These are phyloP conservation scores for Stylophora pistillata DNA, from an alignment of 64 coral and sea anemone species.

Conservation along the genomic window DNA sequence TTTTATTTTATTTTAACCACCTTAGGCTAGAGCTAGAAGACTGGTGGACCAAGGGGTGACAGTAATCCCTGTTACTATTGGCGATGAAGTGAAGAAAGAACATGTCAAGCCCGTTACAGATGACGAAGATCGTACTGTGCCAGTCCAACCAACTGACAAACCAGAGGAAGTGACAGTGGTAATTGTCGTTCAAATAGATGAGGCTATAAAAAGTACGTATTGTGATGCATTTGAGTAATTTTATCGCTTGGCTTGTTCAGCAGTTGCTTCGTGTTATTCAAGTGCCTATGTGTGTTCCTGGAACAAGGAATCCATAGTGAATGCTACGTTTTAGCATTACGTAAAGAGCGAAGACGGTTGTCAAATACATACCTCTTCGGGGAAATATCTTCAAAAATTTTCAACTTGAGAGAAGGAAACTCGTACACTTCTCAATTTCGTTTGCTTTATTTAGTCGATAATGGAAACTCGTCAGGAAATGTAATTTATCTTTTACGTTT, in stretches of 20 bases:
- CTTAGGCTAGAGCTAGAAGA: neutral
- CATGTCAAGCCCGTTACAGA: constrained; percentile 47
- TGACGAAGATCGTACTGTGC: constrained; percentile 27
- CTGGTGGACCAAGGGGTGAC: constrained; percentile 4
- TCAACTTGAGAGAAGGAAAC: too few species aligned
- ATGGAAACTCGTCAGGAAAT: too few species aligned
- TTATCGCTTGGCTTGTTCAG: too few species aligned
- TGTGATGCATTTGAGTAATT: too few species aligned
- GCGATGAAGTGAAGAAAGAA: constrained; percentile 15
- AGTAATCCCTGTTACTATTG: constrained; percentile 49
- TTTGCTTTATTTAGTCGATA: neutral
- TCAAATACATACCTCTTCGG: too few species aligned
- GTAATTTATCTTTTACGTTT: neutral
- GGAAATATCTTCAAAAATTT: too few species aligned
- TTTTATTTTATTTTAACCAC: neutral
- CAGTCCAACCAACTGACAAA: constrained; percentile 33
- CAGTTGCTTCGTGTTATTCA: too few species aligned
- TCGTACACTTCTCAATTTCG: neutral
- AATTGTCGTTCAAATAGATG: constrained; percentile 41
- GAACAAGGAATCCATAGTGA: too few species aligned
- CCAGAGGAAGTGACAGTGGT: constrained; percentile 22
- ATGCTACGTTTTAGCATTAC: too few species aligned
- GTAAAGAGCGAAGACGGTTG: too few species aligned
- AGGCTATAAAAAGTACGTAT: constrained; percentile 40
- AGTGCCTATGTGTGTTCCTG: too few species aligned